Conservation (phyloP, 2,797 vertebrate genomes). For the Alauda arvensis region DNA sequence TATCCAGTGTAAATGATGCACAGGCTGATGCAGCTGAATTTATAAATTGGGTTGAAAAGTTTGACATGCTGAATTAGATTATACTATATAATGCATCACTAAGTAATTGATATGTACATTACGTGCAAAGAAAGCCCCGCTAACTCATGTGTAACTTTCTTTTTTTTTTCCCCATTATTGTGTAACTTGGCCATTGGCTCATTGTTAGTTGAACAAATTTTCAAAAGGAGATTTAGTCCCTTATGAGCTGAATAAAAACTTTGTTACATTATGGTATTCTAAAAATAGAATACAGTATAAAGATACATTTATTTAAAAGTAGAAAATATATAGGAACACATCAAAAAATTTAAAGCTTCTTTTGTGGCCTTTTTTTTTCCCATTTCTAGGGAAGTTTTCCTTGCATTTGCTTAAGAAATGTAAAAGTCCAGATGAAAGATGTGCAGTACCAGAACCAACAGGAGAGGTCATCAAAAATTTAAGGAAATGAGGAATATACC, state of each 20-base stretch:
- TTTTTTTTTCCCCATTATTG: not conserved
- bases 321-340: not conserved
- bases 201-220: slow-evolving; percentile 27
- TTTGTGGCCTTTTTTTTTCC: not conserved
- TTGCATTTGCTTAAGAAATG: slow-evolving; percentile 7
- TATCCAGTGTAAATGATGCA: slow-evolving; percentile 53
- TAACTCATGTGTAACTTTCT: slow-evolving; percentile 39
- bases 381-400: slow-evolving; percentile 13
- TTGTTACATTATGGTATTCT: slow-evolving; percentile 11
- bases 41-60: slow-evolving; percentile 62
- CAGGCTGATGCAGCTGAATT: slow-evolving; percentile 56
- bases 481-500: not conserved
- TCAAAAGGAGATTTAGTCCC: slow-evolving; percentile 26
- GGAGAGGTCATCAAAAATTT: slow-evolving; percentile 9
- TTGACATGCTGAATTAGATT: slow-evolving; percentile 56
- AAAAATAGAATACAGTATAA: not conserved
- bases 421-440: slow-evolving; percentile 4
- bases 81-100: slow-evolving; percentile 37
- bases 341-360: not conserved
- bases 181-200: slow-evolving; percentile 24
- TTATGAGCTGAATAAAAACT: slow-evolving; percentile 39
- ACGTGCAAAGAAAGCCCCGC: slow-evolving; percentile 31
- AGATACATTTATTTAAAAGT: not conserved
- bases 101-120: slow-evolving; percentile 63
- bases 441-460: not conserved